Conservation (phyloP, 2,113 vertebrate species). For the Irena cyanogastra region DNA sequence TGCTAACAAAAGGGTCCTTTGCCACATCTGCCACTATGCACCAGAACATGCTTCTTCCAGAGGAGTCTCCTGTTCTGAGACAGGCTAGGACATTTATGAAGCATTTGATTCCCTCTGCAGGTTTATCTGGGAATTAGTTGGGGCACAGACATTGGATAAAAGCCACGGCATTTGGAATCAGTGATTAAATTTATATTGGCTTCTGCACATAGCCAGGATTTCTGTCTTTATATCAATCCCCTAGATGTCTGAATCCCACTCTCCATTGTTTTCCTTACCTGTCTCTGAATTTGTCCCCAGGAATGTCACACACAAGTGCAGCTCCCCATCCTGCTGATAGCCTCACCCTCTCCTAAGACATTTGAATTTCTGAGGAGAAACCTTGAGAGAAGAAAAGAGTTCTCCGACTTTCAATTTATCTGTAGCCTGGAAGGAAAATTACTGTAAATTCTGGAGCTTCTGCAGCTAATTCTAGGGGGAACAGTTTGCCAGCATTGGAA, state of each 20-base stretch:
- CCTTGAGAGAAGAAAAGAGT: background rate
- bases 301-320: background rate
- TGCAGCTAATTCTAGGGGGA: conserved; percentile 6
- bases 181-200: background rate
- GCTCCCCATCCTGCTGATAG: background rate
- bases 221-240: background rate
- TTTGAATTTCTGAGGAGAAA: background rate
- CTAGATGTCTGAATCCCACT: background rate
- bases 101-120: background rate
- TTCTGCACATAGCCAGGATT: background rate
- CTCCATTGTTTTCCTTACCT: background rate
- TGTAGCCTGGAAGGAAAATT: background rate
- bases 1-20: background rate
- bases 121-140: background rate
- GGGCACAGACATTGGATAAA: background rate
- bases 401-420: conserved; percentile 13
- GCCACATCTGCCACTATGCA: background rate
- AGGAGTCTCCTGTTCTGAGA: background rate
- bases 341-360: background rate
- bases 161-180: background rate
- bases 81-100: background rate
- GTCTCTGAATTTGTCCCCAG: background rate
- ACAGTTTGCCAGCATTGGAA: conserved; percentile 5
- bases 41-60: background rate
- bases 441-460: conserved; percentile 17